phyloP scores from a whole-genome alignment of 2,888 invertebrate species.

The Julus scanicus region DNA sequence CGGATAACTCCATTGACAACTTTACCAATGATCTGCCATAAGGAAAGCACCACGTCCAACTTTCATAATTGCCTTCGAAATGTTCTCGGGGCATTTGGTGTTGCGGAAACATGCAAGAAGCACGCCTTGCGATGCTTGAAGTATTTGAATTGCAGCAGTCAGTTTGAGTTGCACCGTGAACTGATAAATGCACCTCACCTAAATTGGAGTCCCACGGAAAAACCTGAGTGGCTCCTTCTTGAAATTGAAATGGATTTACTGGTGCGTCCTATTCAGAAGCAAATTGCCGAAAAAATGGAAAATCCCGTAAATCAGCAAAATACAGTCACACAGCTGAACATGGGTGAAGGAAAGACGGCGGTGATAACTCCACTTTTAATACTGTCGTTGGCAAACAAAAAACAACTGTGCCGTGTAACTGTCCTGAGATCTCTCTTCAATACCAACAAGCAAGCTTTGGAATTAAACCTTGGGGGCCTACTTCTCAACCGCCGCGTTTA shows the following conservation, averaged over 20 bases:
- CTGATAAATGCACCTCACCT: slow-evolving; percentile 59
- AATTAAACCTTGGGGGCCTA: not conserved
- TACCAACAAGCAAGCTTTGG: not conserved
- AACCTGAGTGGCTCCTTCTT: slow-evolving; percentile 59
- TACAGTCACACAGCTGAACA: slow-evolving; percentile 57
- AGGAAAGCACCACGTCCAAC: not conserved
- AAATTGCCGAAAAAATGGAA: slow-evolving; percentile 58
- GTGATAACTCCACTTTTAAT: slow-evolving; percentile 59
- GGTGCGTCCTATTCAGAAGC: slow-evolving; percentile 58
- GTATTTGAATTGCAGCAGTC: not conserved
- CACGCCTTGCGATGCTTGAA: not conserved
- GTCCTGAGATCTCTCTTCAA: slow-evolving; percentile 55
- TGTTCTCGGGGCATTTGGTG: not conserved
- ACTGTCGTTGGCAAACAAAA: slow-evolving; percentile 53
- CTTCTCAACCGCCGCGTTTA: not conserved
- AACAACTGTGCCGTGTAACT: slow-evolving; percentile 58
- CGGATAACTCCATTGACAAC: not conserved
- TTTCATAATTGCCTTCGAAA: not conserved
- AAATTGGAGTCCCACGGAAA: slow-evolving; percentile 56
- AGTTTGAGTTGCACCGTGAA: slow-evolving; percentile 24
- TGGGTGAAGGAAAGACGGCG: slow-evolving; percentile 55
- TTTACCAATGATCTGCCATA: not conserved
- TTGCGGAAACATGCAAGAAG: not conserved
- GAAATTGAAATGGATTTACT: slow-evolving; percentile 59
- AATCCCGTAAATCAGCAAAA: slow-evolving; percentile 56